Evolutionary conservation across 2,888 invertebrate species (phyloP), one percentile per base, ranked within the genome.

Genomic region (Aleiodes leptofemur): DNA sequence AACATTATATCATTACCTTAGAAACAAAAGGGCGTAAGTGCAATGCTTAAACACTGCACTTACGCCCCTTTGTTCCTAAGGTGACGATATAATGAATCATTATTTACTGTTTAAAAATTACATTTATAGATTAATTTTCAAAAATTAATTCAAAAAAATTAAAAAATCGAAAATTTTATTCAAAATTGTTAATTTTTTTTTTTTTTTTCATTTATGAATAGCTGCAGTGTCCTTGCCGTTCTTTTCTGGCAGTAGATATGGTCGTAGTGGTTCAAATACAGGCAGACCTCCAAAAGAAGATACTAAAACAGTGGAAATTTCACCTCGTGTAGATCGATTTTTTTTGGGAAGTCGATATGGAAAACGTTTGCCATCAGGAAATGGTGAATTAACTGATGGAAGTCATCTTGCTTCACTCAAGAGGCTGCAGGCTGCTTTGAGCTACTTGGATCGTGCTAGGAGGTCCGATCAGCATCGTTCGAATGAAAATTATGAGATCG

Each of bases 321-420:
- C 80, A 14, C 85, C 87, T 3, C 80, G 87, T 64, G 79, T 81
- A n/a, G 87, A 89, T 72, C 84, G 85, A 7, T 89, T 88, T 81
- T 89, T 85, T 80, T 78, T 84, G 43, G 87, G 87, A 16, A 88
- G 86, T 78, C 85, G 90, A 61, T 90, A 88, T 78, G 90, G 89
- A 0, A 90, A 90, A 80, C 83, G 90, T 48, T 77, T 80, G 6
- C 55, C 70, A 14, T 64, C 70, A 9, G 50, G 73, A 7, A 13
- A 51, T 29, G 69, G 50, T 69, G 64, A 59, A 69, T 38, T 31
- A 23, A 57, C 23, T 29, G 66, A 16, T 61, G 14, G 9, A 9
- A 69, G 34, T 61, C 55, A 64, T 29, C 53, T 77, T 53, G 68
- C 69, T 43, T 56, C 69, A n/a, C 31, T 78, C 13, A 78, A 79